Evolutionary conservation across 2,888 invertebrate species (phyloP).

Genomic region (Pomacea canaliculata): DNA sequence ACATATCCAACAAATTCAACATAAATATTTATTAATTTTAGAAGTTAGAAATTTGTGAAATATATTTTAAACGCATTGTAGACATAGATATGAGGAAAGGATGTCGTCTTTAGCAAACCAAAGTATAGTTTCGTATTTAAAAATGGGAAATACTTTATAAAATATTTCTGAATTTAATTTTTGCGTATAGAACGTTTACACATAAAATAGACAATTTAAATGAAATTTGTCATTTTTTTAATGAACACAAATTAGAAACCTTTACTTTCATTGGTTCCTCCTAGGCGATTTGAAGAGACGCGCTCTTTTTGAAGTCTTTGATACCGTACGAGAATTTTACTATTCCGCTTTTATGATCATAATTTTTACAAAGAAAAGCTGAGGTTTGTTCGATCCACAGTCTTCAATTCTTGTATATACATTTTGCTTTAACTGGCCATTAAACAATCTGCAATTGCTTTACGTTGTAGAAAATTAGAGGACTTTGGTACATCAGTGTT

Average conservation of each 20-base stretch:
- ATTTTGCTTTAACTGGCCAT: not conserved
- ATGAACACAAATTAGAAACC: too few species aligned
- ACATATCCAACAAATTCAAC: too few species aligned
- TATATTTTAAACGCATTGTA: not conserved
- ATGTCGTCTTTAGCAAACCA: not conserved
- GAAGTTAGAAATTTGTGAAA: not conserved
- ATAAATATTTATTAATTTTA: not conserved
- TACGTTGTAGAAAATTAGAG: too few species aligned
- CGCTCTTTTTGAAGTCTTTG: conserved; percentile 7
- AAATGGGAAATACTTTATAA: too few species aligned
- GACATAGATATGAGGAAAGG: too few species aligned
- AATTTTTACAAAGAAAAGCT: not conserved
- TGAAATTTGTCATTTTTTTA: too few species aligned
- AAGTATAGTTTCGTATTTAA: too few species aligned
- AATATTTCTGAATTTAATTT: too few species aligned
- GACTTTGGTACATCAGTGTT: too few species aligned
- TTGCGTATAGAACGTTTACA: too few species aligned
- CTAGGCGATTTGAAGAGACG: conserved; percentile 17
- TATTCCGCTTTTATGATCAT: not conserved
- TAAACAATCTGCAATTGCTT: too few species aligned
- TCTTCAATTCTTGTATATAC: not conserved
- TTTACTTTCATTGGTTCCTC: conserved; percentile 13
- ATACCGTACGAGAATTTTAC: not conserved
- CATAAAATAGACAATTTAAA: too few species aligned
- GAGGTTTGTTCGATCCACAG: not conserved